Conservation (phyloP, 2,113 vertebrate species). For the Nibea albiflora region DNA sequence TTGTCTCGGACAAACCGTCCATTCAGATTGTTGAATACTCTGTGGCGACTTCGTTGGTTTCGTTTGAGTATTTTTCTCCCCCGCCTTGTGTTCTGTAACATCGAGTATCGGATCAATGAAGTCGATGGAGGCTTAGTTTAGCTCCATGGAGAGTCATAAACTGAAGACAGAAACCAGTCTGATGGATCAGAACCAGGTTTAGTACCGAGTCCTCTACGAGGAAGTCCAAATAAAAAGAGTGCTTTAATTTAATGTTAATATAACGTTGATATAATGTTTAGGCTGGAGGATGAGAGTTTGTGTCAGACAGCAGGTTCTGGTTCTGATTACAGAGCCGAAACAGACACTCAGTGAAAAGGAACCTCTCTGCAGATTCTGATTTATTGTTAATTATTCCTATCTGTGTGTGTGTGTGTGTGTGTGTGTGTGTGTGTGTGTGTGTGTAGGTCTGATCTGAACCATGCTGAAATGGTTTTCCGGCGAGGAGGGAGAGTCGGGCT, state of each 20-base stretch:
- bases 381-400: not conserved
- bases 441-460: constrained; percentile 57
- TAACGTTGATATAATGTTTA: no score
- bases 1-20: not conserved
- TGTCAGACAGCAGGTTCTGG: no score
- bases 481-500: constrained; percentile 82
- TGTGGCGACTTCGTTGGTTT: not conserved
- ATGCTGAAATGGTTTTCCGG: constrained; percentile 90
- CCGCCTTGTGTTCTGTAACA: no score
- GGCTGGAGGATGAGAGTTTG: no score
- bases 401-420: constrained; percentile 13
- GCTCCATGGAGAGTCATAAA: not conserved
- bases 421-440: constrained; percentile 10
- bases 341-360: not conserved
- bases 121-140: no score
- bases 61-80: no score
- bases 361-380: not conserved
- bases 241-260: no score
- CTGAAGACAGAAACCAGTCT: not conserved
- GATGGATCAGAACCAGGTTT: no score
- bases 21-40: no score
- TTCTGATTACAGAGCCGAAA: not conserved
- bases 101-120: no score
- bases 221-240: no score
- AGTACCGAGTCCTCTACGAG: no score